Conservation (phyloP, 2,797 vertebrate species). For the Clarias platycephalus region DNA sequence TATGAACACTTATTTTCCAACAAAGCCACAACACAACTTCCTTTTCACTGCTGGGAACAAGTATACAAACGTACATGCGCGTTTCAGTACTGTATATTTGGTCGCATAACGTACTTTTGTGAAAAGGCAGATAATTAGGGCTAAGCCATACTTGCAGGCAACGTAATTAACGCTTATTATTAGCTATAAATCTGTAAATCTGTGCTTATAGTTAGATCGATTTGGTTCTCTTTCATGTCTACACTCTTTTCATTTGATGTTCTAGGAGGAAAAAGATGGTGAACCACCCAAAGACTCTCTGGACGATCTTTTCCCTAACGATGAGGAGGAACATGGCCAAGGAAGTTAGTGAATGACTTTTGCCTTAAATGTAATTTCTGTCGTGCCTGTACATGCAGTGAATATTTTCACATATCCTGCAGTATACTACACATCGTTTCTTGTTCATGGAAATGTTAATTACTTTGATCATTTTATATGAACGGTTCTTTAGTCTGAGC, state of each 20-base stretch:
- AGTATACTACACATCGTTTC: background rate
- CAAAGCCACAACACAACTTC: too few species aligned
- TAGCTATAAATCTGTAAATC: background rate
- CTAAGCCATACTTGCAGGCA: background rate
- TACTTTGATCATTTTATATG: background rate
- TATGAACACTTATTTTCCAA: too few species aligned
- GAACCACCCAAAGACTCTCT: slow-evolving; percentile 89
- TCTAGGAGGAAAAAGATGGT: slow-evolving; percentile 92
- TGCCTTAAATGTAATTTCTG: background rate
- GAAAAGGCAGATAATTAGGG: background rate
- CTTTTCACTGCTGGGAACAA: too few species aligned
- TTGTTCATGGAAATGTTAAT: background rate
- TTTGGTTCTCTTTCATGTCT: too few species aligned
- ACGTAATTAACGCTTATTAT: background rate
- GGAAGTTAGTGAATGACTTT: slow-evolving; percentile 78
- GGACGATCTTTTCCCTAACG: slow-evolving; percentile 96
- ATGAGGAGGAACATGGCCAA: slow-evolving; percentile 90
- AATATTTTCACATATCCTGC: background rate
- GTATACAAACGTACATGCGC: too few species aligned
- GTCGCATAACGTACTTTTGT: background rate
- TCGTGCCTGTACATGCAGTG: background rate
- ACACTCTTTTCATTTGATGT: slow-evolving; percentile 23
- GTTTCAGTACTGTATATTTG: too few species aligned
- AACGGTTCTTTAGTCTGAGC: background rate
- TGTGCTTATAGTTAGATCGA: background rate